phyloP scores from a whole-genome alignment of 1,140 invertebrate genomes.

The Galleria mellonella region DNA sequence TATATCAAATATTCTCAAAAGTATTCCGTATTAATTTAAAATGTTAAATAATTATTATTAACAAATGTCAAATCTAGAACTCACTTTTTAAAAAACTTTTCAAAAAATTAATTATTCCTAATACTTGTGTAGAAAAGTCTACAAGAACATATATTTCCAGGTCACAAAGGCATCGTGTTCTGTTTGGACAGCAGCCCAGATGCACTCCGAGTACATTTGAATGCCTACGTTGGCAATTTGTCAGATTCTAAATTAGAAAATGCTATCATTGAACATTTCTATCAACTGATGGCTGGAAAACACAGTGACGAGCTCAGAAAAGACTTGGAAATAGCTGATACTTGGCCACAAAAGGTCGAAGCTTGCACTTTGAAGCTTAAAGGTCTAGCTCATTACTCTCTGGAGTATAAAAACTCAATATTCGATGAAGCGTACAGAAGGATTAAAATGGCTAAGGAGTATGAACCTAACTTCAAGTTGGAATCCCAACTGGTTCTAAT shows the following conservation, averaged over 20 bases:
- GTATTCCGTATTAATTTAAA: too few species aligned
- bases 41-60: too few species aligned
- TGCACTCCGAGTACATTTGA: slow-evolving; percentile 9
- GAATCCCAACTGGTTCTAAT: slow-evolving; percentile 22
- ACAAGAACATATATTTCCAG: slow-evolving; percentile 8
- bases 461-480: slow-evolving; percentile 16
- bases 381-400: slow-evolving; percentile 5
- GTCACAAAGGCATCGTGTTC: slow-evolving; percentile 15
- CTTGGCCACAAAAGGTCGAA: slow-evolving; percentile 16
- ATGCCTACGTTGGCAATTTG: slow-evolving; percentile 14
- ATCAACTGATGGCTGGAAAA: slow-evolving; percentile 11
- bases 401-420: slow-evolving; percentile 14
- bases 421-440: slow-evolving; percentile 16
- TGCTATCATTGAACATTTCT: slow-evolving; percentile 14
- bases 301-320: slow-evolving; percentile 9
- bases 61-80: too few species aligned
- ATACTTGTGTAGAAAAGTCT: too few species aligned
- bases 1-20: too few species aligned
- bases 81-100: too few species aligned
- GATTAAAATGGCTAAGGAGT: slow-evolving; percentile 13
- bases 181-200: slow-evolving; percentile 25
- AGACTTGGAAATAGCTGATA: slow-evolving; percentile 7
- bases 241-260: slow-evolving; percentile 12
- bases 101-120: neutral
- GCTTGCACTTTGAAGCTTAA: slow-evolving; percentile 11